Evolutionary conservation across 1,140 invertebrate species (phyloP), one percentile per base, ranked within the genome.

Genomic region (Brachionus angularis): DNA sequence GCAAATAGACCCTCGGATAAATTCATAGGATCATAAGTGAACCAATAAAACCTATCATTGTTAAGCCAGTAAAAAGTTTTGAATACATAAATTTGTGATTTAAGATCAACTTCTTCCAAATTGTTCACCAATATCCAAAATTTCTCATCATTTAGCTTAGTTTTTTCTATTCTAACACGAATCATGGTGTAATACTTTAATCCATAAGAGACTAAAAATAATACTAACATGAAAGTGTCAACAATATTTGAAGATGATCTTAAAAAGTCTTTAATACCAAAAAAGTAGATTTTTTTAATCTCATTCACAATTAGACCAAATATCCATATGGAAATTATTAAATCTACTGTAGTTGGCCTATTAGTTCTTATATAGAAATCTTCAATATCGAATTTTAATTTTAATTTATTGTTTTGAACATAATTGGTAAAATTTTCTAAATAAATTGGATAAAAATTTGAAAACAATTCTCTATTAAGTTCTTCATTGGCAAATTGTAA

Each of bases 131-230:
- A 36, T 16, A 5, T 12, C 42, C 42, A 47, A 23, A 71, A 71
- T 67, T 46, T 42, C 18, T 67, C 62, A 2, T 33, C 25, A 18
- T 33, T 42, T 18, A 67, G 44, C 1, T 31, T 7, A 7, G 16
- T 29, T 29, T 23, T 23, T 34, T 50, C 44, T 3, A 21, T 44
- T 16, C 39, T 31, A 8, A 71, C 69, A 4, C 27, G 5, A 33
- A 55, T 10, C 44, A 71, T 71, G 1, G 31, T 46, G 14, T 44
- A 46, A 23, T 71, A 71, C 27, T 58, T 53, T 29, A 80, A 71
- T 1, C 76, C 77, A 64, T 79, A 79, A 16, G 79, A 79, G 2
- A 76, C 74, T 8, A 80, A 76, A 55, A 79, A 80, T 2, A 79
- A 69, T 0, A 76, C 76, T 25, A 79, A 74, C n/a, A 79, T 78